Percentiles rank a stretch among this genome's conserved stretches.
phyloP scores from a whole-genome alignment of 2,888 invertebrate species.

The Melanotus villosus region DNA sequence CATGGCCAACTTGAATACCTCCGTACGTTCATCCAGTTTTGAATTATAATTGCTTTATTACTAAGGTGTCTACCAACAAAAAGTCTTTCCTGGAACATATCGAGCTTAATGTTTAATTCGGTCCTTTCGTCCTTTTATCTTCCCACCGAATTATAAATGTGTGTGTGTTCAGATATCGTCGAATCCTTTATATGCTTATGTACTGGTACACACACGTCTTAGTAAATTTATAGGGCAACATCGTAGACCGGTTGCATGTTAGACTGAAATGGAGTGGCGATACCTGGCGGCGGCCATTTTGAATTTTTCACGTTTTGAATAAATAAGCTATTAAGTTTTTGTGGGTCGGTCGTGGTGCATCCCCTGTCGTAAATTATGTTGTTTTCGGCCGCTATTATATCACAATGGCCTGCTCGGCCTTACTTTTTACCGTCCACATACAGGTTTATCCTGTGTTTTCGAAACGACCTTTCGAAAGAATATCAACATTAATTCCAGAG shows the following conservation, averaged over 20 bases:
- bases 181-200: constrained; percentile 31
- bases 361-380: constrained; percentile 69
- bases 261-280: constrained; percentile 49
- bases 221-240: constrained; percentile 46
- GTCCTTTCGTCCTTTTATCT: no score
- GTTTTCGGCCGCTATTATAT: constrained; percentile 62
- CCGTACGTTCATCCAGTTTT: no score
- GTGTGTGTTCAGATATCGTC: constrained; percentile 18
- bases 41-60: no score
- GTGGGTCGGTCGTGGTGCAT: constrained; percentile 65
- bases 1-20: no score
- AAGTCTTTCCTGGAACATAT: no score
- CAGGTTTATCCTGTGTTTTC: constrained; percentile 24
- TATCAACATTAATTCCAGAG: neutral
- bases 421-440: constrained; percentile 34
- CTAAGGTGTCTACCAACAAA: no score
- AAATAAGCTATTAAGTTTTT: constrained; percentile 70
- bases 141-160: constrained; percentile 21
- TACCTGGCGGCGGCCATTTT: constrained; percentile 66
- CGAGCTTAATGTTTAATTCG: no score
- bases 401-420: constrained; percentile 47
- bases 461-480: constrained; percentile 4
- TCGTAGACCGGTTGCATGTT: constrained; percentile 56
- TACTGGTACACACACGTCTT: constrained; percentile 28
- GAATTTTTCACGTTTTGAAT: constrained; percentile 70